Conservation (phyloP, 37 sponge, comb jelly and placozoan species). For the Cladorhizidae sp. region DNA sequence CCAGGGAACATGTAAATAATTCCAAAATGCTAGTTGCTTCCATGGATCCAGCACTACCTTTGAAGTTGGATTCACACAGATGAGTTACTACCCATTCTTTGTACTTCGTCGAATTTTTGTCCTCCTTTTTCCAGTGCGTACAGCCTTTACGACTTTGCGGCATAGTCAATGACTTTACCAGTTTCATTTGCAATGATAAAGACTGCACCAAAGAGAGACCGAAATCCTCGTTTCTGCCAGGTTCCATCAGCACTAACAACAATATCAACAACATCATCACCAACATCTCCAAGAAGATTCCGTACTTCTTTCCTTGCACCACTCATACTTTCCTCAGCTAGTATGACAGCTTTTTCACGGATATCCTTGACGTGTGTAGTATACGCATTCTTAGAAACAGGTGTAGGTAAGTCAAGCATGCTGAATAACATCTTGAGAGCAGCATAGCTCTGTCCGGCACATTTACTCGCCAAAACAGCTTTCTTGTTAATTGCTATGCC, state of each 20-base stretch:
- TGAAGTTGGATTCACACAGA: neutral
- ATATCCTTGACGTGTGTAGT: neutral
- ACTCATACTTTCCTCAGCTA: conserved; percentile 7
- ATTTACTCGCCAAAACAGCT: conserved; percentile 19
- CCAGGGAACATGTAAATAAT: neutral
- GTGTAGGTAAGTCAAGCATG: conserved; percentile 1
- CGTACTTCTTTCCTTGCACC: conserved; percentile 11
- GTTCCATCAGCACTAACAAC: conserved; percentile 28
- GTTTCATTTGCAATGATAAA: conserved; percentile 9
- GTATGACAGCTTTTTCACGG: neutral
- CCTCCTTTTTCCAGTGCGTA: conserved; percentile 3
- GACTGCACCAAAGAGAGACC: conserved; percentile 7
- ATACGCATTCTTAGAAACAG: neutral
- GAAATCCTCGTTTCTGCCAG: conserved; percentile 23
- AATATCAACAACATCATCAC: conserved; percentile 13
- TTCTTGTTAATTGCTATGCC: neutral
- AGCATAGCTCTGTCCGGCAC: neutral
- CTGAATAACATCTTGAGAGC: neutral
- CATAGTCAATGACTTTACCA: conserved; percentile 25
- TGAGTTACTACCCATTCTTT: neutral
- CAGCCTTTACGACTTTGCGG: conserved; percentile 13
- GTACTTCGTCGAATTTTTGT: neutral
- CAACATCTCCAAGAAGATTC: neutral
- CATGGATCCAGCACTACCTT: conserved; percentile 16
- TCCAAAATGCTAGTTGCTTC: neutral